Percentiles rank a stretch among this genome's conserved stretches.
These are phyloP conservation scores for Macaca mulatta DNA, from an alignment of 2,113 vertebrate species.

Conservation along the genomic window DNA sequence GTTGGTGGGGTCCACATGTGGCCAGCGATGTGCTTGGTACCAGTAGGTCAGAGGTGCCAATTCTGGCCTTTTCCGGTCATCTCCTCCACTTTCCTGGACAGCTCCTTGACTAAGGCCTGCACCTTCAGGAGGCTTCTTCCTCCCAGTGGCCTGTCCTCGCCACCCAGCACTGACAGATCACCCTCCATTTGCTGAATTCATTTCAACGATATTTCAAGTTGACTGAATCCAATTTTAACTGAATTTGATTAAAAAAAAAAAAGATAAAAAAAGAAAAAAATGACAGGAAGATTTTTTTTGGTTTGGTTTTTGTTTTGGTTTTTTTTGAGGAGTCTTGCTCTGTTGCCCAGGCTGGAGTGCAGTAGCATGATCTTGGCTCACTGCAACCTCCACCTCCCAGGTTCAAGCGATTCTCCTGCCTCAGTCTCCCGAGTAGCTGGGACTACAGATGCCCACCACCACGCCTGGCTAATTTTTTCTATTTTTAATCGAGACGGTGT, in stretches of 20 bases:
- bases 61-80: background rate
- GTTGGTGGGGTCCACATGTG: rapidly evolving
- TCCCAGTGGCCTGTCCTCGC: background rate
- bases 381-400: no score
- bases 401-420: no score
- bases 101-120: background rate
- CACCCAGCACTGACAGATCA: background rate
- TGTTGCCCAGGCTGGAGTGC: no score
- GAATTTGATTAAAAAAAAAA: background rate
- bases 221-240: background rate
- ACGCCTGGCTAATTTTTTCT: no score
- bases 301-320: no score
- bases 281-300: background rate
- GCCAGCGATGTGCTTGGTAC: background rate
- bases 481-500: no score
- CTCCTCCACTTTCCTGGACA: background rate
- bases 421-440: no score
- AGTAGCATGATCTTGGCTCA: no score
- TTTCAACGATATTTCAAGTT: background rate
- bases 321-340: no score
- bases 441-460: no score
- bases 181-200: background rate
- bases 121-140: background rate
- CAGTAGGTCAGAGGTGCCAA: background rate
- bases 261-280: background rate